Base-by-base conservation (phyloP, 2,113 vertebrate species). In the Hypanus sabinus region DNA sequence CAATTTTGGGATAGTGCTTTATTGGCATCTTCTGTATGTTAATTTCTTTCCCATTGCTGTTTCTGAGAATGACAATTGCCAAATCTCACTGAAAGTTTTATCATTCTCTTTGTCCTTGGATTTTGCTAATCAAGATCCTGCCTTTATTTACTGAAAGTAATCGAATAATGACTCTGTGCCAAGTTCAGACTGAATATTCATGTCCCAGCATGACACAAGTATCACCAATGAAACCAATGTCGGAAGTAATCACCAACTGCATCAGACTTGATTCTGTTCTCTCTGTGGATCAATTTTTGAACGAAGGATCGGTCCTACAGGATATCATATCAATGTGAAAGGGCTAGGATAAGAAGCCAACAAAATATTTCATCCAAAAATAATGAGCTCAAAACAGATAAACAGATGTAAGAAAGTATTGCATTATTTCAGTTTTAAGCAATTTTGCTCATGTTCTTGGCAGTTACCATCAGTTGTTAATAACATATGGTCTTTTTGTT, bases 111-210 rank as follows among this genome's bases (percentile, higher is more conserved):
- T 90, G 85, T 68, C 85, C 85, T 90, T 90, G 85, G 30, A 33
- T 30, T 90, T 90, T 90, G 85, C 85, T 68, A 90, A 90, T 90
- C 85, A 90, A n/a, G 60, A 68, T 90, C 30, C 85, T 33, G 85
- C 6, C 60, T 88, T 90, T 90, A 90, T 90, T 90, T 62, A 65
- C 60, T 65, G 85, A 65, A 60, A 33, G 60, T 90, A 90, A 33
- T 90, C 60, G 85, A 90, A 90, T 68, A 90, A 62, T 90, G 60
- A 68, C 60, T 65, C 60, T 65, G 60, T 90, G 60, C 85, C 85
- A 90, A 90, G 60, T 60, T 7, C 18, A 22, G n/a, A 16, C 16
- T 90, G 85, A 90, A 90, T 90, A 90, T 90, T 90, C 65, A 90
- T 90, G 60, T n/a, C 76, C 14, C 85, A 90, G 60, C 60, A 65